Conservation (phyloP, 2,888 invertebrate genomes). For the Thymelicus sylvestris region DNA sequence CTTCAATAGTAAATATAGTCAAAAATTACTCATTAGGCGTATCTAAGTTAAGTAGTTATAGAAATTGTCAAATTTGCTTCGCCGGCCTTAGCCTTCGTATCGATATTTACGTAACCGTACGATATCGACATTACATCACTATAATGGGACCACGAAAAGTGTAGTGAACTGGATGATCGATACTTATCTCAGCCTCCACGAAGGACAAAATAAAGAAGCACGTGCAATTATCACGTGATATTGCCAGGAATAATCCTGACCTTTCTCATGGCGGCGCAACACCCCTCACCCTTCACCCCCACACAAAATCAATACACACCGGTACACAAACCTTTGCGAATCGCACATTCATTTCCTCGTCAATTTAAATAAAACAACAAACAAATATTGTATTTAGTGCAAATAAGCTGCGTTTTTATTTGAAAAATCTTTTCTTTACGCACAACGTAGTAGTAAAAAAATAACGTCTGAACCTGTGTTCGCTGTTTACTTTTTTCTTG, state of each 20-base stretch:
- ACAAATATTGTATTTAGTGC: neutral
- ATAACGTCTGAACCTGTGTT: neutral
- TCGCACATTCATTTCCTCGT: constrained; percentile 28
- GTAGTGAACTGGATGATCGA: neutral
- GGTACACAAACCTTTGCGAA: constrained; percentile 49
- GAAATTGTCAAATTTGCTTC: constrained; percentile 18
- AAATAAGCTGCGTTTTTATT: neutral
- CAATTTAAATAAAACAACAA: constrained; percentile 28
- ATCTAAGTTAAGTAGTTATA: neutral
- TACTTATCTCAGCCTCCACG: constrained; percentile 2
- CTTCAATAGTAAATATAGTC: too few species aligned
- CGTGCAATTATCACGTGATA: constrained; percentile 45
- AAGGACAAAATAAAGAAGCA: constrained; percentile 43
- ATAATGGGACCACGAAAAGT: neutral
- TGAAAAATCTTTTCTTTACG: neutral
- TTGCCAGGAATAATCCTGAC: constrained; percentile 59
- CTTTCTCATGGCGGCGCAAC: constrained; percentile 59
- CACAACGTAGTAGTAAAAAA: neutral
- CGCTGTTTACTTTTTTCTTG: neutral
- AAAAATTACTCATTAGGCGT: too few species aligned
- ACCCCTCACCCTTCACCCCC: constrained; percentile 43
- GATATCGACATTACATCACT: constrained; percentile 10
- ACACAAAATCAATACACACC: constrained; percentile 68
- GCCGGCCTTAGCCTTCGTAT: constrained; percentile 18
- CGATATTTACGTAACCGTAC: constrained; percentile 31